These are phyloP conservation scores for Polydrusus cervinus DNA, from an alignment of 2,888 invertebrate species.

Conservation along the genomic window DNA sequence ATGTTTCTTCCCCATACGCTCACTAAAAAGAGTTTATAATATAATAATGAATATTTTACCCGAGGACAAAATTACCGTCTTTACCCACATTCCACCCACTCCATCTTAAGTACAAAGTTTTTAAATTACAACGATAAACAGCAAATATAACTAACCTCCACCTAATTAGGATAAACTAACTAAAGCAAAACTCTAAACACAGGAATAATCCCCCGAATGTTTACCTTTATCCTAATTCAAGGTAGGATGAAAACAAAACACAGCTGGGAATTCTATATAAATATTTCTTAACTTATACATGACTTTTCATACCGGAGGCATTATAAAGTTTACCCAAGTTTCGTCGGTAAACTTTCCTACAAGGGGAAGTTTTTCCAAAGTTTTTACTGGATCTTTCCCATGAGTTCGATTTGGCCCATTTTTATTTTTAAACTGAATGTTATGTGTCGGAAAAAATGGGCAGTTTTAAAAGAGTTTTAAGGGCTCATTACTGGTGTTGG, in stretches of 20 bases:
- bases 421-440: constrained; percentile 6
- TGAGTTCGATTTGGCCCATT: constrained; percentile 31
- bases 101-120: not conserved
- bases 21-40: no score
- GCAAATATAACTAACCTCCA: constrained; percentile 43
- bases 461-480: no score
- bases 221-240: constrained; percentile 42
- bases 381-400: constrained; percentile 20
- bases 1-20: no score
- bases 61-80: not conserved
- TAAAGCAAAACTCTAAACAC: constrained; percentile 33
- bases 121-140: constrained; percentile 27
- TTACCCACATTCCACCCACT: not conserved
- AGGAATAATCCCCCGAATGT: constrained; percentile 43
- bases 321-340: constrained; percentile 47
- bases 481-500: not conserved
- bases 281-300: constrained; percentile 49
- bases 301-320: constrained; percentile 47
- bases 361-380: constrained; percentile 28
- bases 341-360: constrained; percentile 41
- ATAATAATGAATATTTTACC: no score
- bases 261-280: constrained; percentile 50
- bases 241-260: constrained; percentile 46
- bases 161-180: constrained; percentile 45
- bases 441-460: not conserved